Conservation (phyloP, 2,888 invertebrate genomes). For the Chirona hameri region DNA sequence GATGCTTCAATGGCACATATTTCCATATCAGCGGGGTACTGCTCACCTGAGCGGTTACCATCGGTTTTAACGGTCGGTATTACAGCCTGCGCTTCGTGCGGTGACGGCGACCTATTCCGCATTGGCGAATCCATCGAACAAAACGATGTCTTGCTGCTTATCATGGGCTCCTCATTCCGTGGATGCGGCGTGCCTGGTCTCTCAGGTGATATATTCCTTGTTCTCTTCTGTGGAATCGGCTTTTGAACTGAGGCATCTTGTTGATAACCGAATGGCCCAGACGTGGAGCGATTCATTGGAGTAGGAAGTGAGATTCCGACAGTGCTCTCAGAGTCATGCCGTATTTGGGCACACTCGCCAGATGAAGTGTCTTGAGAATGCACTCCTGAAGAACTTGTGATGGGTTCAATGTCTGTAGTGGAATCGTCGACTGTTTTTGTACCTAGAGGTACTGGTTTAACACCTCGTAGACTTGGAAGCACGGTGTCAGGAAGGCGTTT, state of each 20-base stretch:
- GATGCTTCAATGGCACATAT: too few relatives aligned
- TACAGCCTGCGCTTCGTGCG: too few relatives aligned
- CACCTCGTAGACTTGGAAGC: too few relatives aligned
- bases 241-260: too few relatives aligned
- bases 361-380: not conserved
- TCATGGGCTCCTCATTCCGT: not conserved
- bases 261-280: not conserved
- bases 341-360: not conserved
- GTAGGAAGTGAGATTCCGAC: not conserved
- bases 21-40: too few relatives aligned
- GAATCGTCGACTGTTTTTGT: not conserved
- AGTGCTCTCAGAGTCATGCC: not conserved
- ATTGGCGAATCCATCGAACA: not conserved
- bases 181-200: not conserved
- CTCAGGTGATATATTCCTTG: too few relatives aligned
- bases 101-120: not conserved
- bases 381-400: not conserved
- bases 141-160: not conserved
- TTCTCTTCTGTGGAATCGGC: too few relatives aligned
- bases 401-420: not conserved
- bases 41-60: too few relatives aligned
- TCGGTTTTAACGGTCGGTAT: too few relatives aligned
- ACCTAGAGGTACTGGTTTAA: not conserved
- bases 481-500: too few relatives aligned
- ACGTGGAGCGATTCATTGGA: not conserved